Evolutionary conservation across 2,888 invertebrate genomes (phyloP).

Genomic region (Anthophora plumipes): DNA sequence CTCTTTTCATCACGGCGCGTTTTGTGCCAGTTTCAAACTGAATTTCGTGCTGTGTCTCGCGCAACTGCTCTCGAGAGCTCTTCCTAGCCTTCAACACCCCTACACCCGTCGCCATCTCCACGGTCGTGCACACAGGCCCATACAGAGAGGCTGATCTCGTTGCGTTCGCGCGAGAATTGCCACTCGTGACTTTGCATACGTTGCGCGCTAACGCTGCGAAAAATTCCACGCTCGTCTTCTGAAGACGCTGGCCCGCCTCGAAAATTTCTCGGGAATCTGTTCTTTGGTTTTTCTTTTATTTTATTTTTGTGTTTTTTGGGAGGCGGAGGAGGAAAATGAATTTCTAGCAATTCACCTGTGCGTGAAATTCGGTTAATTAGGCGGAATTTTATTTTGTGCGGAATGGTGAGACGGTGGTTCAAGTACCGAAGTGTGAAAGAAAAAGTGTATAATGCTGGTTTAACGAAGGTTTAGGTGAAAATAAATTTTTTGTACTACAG

Average conservation of each 20-base stretch:
- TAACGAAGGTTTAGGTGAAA: no score
- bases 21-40: slow-evolving; percentile 74
- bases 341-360: no score
- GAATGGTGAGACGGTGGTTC: no score
- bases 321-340: no score
- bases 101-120: neutral
- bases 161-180: slow-evolving; percentile 62
- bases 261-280: neutral
- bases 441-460: no score
- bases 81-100: slow-evolving; percentile 10
- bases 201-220: slow-evolving; percentile 59
- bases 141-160: slow-evolving; percentile 56
- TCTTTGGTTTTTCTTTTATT: no score
- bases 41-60: slow-evolving; percentile 67
- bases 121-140: neutral
- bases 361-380: no score
- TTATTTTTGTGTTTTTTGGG: no score
- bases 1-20: slow-evolving; percentile 29
- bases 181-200: slow-evolving; percentile 68
- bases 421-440: no score
- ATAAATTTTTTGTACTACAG: no score
- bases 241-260: slow-evolving; percentile 25
- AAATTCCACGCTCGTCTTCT: slow-evolving; percentile 43
- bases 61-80: slow-evolving; percentile 54
- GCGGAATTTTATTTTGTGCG: no score